These are phyloP conservation scores for Chymomyza costata DNA, from an alignment of 1,140 invertebrate genomes.

Conservation along the genomic window DNA sequence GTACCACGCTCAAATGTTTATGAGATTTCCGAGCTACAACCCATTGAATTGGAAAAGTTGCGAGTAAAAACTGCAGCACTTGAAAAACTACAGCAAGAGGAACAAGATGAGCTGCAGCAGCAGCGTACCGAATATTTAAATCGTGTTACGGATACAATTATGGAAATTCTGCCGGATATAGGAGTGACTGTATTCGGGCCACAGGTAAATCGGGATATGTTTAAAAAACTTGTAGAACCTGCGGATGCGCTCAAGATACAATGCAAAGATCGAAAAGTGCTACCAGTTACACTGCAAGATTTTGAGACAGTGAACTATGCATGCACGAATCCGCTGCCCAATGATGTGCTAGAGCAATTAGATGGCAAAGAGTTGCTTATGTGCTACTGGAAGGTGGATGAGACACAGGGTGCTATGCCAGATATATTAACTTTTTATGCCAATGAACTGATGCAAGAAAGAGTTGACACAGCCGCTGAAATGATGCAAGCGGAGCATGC, in stretches of 20 bases:
- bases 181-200: too few relatives aligned
- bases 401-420: conserved; percentile 45
- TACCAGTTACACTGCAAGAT: conserved; percentile 41
- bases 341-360: conserved; percentile 60
- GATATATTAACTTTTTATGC: conserved; percentile 54
- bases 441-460: conserved; percentile 49
- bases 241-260: too few relatives aligned
- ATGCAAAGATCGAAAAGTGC: conserved; percentile 55
- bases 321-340: conserved; percentile 55
- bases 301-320: conserved; percentile 55
- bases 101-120: conserved; percentile 61
- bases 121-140: conserved; percentile 69
- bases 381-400: conserved; percentile 70
- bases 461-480: conserved; percentile 35
- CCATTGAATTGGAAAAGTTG: conserved; percentile 76
- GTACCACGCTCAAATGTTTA: conserved; percentile 63
- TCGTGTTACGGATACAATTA: conserved; percentile 72
- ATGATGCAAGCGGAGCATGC: conserved; percentile 41
- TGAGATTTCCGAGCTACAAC: conserved; percentile 76
- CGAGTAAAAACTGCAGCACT: conserved; percentile 47
- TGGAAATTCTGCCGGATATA: too few relatives aligned
- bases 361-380: conserved; percentile 64
- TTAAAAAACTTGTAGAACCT: too few relatives aligned
- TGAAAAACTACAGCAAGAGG: conserved; percentile 45
- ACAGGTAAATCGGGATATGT: too few relatives aligned